Conservation (phyloP, 2,797 vertebrate genomes). For the Eurystomus glaucurus region DNA sequence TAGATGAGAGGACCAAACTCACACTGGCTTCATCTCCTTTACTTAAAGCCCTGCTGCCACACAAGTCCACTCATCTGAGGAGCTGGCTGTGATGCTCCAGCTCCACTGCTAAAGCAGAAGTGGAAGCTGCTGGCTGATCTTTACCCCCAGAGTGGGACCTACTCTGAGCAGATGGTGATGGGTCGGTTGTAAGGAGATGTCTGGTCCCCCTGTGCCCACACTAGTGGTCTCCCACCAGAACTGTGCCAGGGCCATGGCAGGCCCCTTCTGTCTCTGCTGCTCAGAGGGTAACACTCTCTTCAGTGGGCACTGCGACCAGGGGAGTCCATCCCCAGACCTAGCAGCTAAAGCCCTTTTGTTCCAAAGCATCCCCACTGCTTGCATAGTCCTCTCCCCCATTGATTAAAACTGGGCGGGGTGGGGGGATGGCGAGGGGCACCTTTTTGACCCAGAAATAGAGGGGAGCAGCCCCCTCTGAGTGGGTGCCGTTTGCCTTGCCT, state of each 20-base stretch:
- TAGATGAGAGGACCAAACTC: background rate
- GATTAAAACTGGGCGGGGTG: background rate
- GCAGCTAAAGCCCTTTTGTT: background rate
- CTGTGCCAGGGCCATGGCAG: background rate
- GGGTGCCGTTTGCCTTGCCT: background rate
- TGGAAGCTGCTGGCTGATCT: background rate
- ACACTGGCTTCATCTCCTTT: background rate
- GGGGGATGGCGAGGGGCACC: background rate
- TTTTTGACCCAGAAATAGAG: background rate
- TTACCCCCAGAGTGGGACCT: background rate
- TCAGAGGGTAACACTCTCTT: background rate
- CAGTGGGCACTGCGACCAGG: fast-evolving
- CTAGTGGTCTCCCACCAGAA: fast-evolving
- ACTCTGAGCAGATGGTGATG: background rate
- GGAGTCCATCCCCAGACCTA: background rate
- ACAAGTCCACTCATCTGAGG: background rate
- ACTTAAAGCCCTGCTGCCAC: background rate
- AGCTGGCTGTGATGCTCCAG: background rate
- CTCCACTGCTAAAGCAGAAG: fast-evolving
- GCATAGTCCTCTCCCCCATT: background rate
- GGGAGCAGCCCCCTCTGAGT: background rate
- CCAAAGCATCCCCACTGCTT: background rate
- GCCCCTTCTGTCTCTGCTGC: background rate
- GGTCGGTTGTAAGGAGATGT: background rate
- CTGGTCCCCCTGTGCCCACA: background rate